These are phyloP conservation scores for Steinernema khuongi DNA, from an alignment of 1,140 invertebrate species.

Conservation along the genomic window DNA sequence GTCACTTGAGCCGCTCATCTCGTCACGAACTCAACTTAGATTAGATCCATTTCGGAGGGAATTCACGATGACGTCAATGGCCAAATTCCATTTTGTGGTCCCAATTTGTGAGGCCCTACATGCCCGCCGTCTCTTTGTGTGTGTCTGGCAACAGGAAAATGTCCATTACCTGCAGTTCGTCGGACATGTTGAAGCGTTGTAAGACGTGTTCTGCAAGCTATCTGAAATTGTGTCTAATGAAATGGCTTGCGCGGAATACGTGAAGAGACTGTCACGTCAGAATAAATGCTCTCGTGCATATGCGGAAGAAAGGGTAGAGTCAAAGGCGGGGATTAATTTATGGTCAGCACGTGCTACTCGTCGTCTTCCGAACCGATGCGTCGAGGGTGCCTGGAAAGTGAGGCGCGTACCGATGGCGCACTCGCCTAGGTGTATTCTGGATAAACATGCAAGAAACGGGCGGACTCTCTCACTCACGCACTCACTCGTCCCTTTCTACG, in stretches of 20 bases:
- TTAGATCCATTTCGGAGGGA: background rate
- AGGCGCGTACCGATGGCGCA: background rate
- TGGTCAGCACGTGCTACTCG: too few relatives aligned
- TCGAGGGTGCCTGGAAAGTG: background rate
- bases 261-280: too few relatives aligned
- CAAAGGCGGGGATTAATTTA: too few relatives aligned
- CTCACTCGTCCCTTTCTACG: background rate
- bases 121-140: background rate
- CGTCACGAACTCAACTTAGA: too few relatives aligned
- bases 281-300: too few relatives aligned
- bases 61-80: background rate
- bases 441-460: background rate
- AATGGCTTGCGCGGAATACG: too few relatives aligned
- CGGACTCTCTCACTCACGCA: conserved; percentile 1
- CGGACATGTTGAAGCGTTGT: background rate
- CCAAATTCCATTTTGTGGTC: background rate
- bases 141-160: background rate
- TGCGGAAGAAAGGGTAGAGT: too few relatives aligned
- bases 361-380: background rate
- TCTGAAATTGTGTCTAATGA: conserved; percentile 9
- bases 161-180: conserved; percentile 1
- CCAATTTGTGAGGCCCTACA: too few relatives aligned
- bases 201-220: background rate
- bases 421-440: background rate
- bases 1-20: too few relatives aligned